These are phyloP conservation scores for Plagiodera versicolora DNA, from an alignment of 2,888 invertebrate genomes.

Conservation along the genomic window DNA sequence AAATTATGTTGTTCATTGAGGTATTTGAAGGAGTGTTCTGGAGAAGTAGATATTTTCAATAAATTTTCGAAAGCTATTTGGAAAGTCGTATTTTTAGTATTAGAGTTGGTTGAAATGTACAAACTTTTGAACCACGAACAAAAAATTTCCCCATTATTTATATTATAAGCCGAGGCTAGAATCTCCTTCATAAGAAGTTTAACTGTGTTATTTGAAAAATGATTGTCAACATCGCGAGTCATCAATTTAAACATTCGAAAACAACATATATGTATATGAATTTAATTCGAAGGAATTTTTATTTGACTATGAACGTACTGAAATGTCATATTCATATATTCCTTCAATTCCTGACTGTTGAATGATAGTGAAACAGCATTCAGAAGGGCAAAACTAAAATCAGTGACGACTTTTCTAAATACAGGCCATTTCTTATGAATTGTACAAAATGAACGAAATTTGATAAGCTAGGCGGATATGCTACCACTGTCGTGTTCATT, in stretches of 20 bases:
- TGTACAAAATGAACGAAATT: conserved; percentile 23
- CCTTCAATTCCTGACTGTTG: conserved; percentile 15
- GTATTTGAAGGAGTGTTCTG: neutral
- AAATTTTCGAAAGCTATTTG: neutral
- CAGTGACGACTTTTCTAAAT: conserved; percentile 25
- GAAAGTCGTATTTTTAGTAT: conserved; percentile 1
- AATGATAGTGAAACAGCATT: conserved; percentile 24
- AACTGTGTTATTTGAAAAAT: neutral
- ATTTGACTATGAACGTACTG: neutral
- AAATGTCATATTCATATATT: conserved; percentile 16
- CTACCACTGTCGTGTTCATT: conserved; percentile 21
- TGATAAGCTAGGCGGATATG: conserved; percentile 21
- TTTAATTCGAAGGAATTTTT: neutral
- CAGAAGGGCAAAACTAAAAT: conserved; percentile 29
- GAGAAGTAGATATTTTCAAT: conserved; percentile 6
- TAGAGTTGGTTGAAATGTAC: conserved; percentile 1
- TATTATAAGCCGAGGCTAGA: conserved; percentile 6
- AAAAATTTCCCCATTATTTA: conserved; percentile 8
- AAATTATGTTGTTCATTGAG: neutral
- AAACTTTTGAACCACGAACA: conserved; percentile 7
- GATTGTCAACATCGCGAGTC: conserved; percentile 12
- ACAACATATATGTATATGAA: conserved; percentile 13
- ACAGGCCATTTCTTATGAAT: conserved; percentile 25
- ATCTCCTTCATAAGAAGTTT: conserved; percentile 14
- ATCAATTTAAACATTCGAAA: conserved; percentile 15